phyloP scores from a whole-genome alignment of 2,797 vertebrate genomes.

The Thaleichthys pacificus region DNA sequence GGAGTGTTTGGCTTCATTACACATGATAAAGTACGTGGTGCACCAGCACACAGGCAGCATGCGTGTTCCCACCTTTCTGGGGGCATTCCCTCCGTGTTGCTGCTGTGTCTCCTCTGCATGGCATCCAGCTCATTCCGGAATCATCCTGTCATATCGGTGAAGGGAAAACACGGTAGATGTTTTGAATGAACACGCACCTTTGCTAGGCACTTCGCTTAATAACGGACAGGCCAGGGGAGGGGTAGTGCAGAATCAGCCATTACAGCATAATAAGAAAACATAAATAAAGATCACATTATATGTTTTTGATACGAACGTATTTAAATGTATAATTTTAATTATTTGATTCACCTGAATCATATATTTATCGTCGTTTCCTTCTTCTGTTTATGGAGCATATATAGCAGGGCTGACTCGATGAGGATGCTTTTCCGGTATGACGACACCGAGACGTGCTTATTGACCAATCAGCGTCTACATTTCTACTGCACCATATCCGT shows the following conservation, averaged over 20 bases:
- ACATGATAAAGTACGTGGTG: background rate
- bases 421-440: conserved; percentile 52
- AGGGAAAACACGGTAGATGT: conserved; percentile 1
- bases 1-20: too few species aligned
- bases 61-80: conserved; percentile 84
- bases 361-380: background rate
- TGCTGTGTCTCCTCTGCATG: conserved; percentile 99
- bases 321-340: background rate
- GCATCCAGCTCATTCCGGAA: conserved; percentile 84
- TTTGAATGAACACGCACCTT: background rate
- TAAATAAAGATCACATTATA: background rate
- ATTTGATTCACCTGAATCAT: conserved; percentile 51
- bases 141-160: conserved; percentile 58
- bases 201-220: background rate
- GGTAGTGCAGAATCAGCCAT: background rate
- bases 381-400: background rate
- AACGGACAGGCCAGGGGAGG: background rate
- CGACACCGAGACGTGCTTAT: conserved; percentile 13
- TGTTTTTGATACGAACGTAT: background rate
- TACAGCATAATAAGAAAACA: background rate
- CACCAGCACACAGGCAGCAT: background rate
- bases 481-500: conserved; percentile 46
- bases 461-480: conserved; percentile 50
- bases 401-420: background rate
- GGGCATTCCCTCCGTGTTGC: conserved; percentile 92